Percentiles rank a stretch among this genome's conserved stretches.
These are phyloP conservation scores for Melanotaenia boesemani DNA, from an alignment of 2,797 vertebrate species.

Conservation along the genomic window DNA sequence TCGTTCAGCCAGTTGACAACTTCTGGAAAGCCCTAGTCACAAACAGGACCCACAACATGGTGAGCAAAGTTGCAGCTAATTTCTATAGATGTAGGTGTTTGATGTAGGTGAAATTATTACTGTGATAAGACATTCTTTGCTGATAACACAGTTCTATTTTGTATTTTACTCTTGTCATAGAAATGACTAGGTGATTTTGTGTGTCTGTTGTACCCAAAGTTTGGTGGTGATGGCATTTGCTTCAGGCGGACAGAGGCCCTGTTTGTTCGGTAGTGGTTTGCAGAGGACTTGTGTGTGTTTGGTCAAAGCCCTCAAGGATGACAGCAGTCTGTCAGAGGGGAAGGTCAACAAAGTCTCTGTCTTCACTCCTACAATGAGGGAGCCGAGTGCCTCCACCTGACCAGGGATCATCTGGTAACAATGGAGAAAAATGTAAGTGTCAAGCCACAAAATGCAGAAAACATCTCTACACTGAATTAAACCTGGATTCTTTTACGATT, in stretches of 20 bases:
- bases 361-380: slow-evolving; percentile 77
- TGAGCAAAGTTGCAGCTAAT: not conserved
- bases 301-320: slow-evolving; percentile 70
- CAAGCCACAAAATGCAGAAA: not conserved
- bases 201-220: slow-evolving; percentile 79
- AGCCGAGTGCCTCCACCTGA: slow-evolving; percentile 76
- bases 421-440: not conserved
- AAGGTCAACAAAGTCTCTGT: slow-evolving; percentile 74
- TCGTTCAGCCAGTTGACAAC: slow-evolving; percentile 75
- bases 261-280: slow-evolving; percentile 44
- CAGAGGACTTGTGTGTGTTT: slow-evolving; percentile 54
- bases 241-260: slow-evolving; percentile 69
- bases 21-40: slow-evolving; percentile 70
- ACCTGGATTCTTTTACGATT: not conserved
- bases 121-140: not conserved
- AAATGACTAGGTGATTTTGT: not conserved
- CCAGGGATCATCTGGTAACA: slow-evolving; percentile 66
- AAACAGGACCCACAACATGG: not conserved
- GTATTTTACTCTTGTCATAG: not conserved
- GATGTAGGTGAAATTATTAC: not conserved
- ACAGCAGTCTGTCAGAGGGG: slow-evolving; percentile 73
- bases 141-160: not conserved
- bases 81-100: not conserved
- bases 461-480: not conserved
- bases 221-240: slow-evolving; percentile 77